Evolutionary conservation across 2,797 vertebrate genomes (phyloP).

Genomic region (Cephalopachus bancanus): DNA sequence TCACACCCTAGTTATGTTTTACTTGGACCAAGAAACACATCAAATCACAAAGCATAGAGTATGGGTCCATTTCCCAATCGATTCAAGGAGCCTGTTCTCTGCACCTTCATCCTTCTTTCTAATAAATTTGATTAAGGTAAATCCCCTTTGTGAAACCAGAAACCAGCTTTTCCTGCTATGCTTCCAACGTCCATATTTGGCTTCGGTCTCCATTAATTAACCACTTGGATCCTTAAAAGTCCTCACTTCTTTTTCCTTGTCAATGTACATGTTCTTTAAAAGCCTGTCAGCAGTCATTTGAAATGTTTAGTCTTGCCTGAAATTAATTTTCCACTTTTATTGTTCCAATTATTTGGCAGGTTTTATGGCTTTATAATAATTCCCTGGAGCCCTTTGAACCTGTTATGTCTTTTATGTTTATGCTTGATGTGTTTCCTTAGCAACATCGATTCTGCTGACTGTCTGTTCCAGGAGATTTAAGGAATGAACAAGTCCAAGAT

Average conservation of each 20-base stretch:
- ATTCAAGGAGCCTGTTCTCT: constrained; percentile 61
- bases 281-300: constrained; percentile 57
- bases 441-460: background rate
- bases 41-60: constrained; percentile 78
- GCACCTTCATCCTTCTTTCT: constrained; percentile 44
- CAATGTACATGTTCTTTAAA: constrained; percentile 65
- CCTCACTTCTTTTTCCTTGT: background rate
- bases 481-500: background rate
- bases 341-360: constrained; percentile 74
- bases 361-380: constrained; percentile 75
- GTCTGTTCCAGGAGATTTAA: constrained; percentile 45
- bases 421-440: constrained; percentile 68
- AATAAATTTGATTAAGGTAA: constrained; percentile 77
- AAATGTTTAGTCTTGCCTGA: constrained; percentile 76
- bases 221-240: constrained; percentile 60
- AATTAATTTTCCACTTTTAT: constrained; percentile 74
- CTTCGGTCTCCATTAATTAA: constrained; percentile 48
- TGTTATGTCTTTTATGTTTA: constrained; percentile 71
- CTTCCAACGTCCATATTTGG: constrained; percentile 40
- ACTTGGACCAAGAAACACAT: constrained; percentile 77
- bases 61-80: constrained; percentile 73
- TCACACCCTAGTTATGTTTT: constrained; percentile 85
- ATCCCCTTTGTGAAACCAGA: constrained; percentile 74
- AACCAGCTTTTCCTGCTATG: constrained; percentile 40
- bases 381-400: constrained; percentile 61